Evolutionary conservation across 30 jellyfish, hydroid and myxozoan species (phyloP), one percentile per base, ranked within the genome.

Genomic region (Sanderia malayensis): DNA sequence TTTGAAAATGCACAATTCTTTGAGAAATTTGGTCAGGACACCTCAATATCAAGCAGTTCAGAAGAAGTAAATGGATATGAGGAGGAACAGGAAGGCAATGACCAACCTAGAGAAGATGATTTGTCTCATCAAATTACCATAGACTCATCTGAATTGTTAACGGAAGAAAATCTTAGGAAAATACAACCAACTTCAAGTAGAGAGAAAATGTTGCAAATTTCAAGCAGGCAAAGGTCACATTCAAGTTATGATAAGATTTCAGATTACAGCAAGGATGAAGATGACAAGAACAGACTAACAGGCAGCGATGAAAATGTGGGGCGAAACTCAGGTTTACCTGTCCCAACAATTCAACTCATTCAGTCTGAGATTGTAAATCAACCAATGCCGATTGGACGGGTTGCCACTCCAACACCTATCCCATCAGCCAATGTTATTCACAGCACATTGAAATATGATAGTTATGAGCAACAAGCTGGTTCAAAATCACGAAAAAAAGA

Each of bases 351-450:
- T 17, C 88, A 76, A 49, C 74, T 76, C 9, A 65, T 76, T 11
- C 88, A 76, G 27, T 74, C 88, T 1, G 80, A 76, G 26, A 52
- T 76, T 4, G 27, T 64, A 41, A 58, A 41, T 23, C 31, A 58
- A 29, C 76, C 73, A 32, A 26, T 71, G 0, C 19, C 67, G 52
- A 61, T 59, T 57, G 30, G 31, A 21, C 8, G 64, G 64, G n/a
- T 37, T 47, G 32, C 71, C 1, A 76, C 78, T 24, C 80, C 88
- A 0, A 61, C 88, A 13, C 88, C 88, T 6, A n/a, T 76, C 32
- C 88, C 88, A 29, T 76, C 88, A 4, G 88, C 88, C 22, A 76
- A 64, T 23, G 80, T 76, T 13, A 64, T 76, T 29, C 88, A 76
- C 37, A 76, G 88, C 37, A 76, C 88, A 13, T 27, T 76, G 46